Conservation (phyloP, 2,888 invertebrate species). For the Mycogona germanica region DNA sequence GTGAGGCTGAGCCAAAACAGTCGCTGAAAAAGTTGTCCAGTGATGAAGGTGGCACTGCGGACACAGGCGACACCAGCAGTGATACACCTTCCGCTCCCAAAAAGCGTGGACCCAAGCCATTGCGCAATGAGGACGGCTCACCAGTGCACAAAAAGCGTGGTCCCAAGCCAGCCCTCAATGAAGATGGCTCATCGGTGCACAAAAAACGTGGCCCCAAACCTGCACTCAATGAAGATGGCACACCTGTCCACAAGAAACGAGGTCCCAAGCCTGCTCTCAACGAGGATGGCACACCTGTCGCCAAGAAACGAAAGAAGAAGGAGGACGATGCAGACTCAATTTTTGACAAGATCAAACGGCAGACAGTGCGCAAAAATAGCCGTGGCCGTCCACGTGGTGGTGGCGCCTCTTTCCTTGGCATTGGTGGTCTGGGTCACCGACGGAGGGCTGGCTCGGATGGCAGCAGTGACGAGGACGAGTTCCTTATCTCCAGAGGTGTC, state of each 20-base stretch:
- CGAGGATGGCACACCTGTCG: not conserved
- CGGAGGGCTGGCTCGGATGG: conserved; percentile 9
- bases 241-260: not conserved
- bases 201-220: not conserved
- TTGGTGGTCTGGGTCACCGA: not conserved
- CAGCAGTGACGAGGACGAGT: conserved; percentile 14
- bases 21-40: no score
- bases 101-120: not conserved
- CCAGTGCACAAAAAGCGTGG: not conserved
- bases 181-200: not conserved
- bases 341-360: conserved; percentile 12
- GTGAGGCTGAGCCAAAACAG: no score
- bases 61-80: no score
- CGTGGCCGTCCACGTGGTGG: not conserved
- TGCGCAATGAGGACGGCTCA: not conserved
- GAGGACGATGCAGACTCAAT: conserved; percentile 9
- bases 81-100: not conserved
- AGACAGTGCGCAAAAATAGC: conserved; percentile 3
- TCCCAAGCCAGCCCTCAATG: not conserved
- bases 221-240: not conserved
- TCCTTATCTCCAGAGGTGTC: conserved; percentile 7
- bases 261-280: not conserved
- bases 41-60: not conserved
- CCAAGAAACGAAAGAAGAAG: conserved; percentile 6
- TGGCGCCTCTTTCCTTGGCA: not conserved